These are phyloP conservation scores for Globodera ellingtonae DNA, from an alignment of 1,140 invertebrate genomes.

Conservation along the genomic window DNA sequence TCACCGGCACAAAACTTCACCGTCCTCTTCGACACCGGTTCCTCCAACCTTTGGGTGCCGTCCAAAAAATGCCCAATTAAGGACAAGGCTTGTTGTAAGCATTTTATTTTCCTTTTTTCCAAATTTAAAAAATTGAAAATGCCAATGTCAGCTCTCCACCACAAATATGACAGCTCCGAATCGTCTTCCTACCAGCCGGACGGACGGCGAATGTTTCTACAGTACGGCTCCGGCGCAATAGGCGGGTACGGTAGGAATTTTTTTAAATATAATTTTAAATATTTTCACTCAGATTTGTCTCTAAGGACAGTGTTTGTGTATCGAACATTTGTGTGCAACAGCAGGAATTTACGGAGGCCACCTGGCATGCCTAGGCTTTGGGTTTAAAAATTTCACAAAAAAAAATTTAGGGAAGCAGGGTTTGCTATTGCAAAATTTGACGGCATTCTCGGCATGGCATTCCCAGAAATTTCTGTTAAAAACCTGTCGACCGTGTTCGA, in stretches of 20 bases:
- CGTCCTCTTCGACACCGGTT: conserved; percentile 69
- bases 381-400: no score
- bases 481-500: conserved; percentile 81
- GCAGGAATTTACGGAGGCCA: conserved; percentile 95
- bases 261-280: background rate
- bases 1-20: conserved; percentile 87
- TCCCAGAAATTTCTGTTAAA: conserved; percentile 77
- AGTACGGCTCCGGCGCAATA: conserved; percentile 91
- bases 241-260: conserved; percentile 76
- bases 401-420: conserved; percentile 74
- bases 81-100: no score
- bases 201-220: no score
- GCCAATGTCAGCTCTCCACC: conserved; percentile 77
- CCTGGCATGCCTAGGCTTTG: conserved; percentile 66
- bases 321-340: conserved; percentile 57
- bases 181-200: conserved; percentile 83
- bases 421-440: conserved; percentile 95
- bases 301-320: conserved; percentile 45
- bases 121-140: conserved; percentile 18
- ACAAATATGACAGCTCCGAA: conserved; percentile 87
- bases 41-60: no score
- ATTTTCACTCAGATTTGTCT: background rate
- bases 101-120: conserved; percentile 67
- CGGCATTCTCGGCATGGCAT: conserved; percentile 91
- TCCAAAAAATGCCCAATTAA: conserved; percentile 83